phyloP scores from a whole-genome alignment of 2,113 vertebrate species.

The Prinia subflava region DNA sequence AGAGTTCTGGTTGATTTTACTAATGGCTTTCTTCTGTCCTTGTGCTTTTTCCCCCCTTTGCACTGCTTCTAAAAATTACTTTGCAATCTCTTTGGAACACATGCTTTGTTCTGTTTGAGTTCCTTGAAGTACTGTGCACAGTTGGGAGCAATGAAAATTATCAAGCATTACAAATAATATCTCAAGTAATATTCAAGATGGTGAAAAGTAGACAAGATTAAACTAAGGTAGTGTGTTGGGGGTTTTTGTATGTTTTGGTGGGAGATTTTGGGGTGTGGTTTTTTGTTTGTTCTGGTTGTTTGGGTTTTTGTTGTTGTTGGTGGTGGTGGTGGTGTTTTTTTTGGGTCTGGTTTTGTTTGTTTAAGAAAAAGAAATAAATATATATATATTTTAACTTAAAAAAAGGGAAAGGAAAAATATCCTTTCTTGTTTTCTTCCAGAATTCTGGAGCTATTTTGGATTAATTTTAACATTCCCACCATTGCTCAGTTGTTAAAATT shows the following conservation, averaged over 20 bases:
- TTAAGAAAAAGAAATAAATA: not conserved
- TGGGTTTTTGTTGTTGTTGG: too few species aligned
- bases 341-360: not conserved
- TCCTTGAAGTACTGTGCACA: not conserved
- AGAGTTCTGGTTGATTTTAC: not conserved
- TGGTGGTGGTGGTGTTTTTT: too few species aligned
- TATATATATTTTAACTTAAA: not conserved
- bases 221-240: not conserved
- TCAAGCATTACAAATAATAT: not conserved
- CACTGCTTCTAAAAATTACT: not conserved
- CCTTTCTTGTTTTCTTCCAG: not conserved
- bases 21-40: not conserved
- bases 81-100: not conserved
- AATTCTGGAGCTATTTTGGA: not conserved
- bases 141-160: not conserved
- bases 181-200: not conserved
- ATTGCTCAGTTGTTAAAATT: not conserved
- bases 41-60: rapidly evolving
- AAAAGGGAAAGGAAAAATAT: not conserved
- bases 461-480: not conserved
- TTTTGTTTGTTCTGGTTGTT: not conserved
- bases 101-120: not conserved
- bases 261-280: not conserved
- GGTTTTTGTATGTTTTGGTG: not conserved
- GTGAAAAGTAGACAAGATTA: not conserved